Conservation (phyloP, 2,113 vertebrate genomes). For the Nymphicus hollandicus region DNA sequence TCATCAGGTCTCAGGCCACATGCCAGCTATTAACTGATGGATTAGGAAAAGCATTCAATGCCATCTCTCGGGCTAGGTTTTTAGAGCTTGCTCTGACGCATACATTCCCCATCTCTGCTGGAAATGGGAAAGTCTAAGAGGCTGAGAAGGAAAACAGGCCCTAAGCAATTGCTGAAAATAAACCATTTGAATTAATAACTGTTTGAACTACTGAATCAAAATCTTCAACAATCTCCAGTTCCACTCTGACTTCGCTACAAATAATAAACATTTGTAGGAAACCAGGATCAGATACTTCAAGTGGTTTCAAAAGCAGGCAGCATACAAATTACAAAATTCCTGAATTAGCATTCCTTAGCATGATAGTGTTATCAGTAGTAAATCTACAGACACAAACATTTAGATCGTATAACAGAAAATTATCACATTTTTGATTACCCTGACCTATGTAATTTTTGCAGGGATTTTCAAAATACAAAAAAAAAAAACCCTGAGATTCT, state of each 20-base stretch:
- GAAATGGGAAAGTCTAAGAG: background rate
- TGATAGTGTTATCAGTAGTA: background rate
- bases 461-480: background rate
- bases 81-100: background rate
- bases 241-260: background rate
- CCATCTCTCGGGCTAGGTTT: background rate
- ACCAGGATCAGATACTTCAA: background rate
- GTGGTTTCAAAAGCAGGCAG: background rate
- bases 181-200: background rate
- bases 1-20: background rate
- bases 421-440: background rate
- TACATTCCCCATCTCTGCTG: background rate
- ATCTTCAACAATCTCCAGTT: background rate
- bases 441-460: background rate
- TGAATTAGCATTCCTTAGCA: background rate
- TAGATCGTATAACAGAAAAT: background rate
- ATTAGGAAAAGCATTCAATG: background rate
- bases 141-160: background rate
- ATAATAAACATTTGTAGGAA: background rate
- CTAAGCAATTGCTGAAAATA: background rate
- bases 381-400: background rate
- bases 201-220: background rate
- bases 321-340: background rate
- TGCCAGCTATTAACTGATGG: background rate
- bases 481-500: background rate